A percentile compares a stretch with the other conserved stretches of the same genome.
Conservation (phyloP, 2,113 vertebrate genomes). For the Ptychochromis oligacanthus region DNA sequence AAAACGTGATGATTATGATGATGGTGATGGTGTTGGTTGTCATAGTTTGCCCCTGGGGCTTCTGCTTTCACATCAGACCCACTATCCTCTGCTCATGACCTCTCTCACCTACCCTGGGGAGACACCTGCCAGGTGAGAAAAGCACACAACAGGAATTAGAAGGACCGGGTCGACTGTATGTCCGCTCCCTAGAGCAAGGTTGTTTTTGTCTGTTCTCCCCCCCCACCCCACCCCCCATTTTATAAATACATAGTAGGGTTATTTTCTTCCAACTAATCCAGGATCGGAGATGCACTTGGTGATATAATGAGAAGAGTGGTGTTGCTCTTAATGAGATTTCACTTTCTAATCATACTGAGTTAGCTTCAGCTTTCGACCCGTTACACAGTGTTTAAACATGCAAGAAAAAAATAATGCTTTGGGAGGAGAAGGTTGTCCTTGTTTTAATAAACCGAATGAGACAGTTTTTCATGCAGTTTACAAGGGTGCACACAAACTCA, state of each 20-base stretch:
- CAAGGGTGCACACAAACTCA: not conserved
- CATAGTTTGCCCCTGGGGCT: conserved; percentile 28
- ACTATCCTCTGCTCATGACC: conserved; percentile 49
- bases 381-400: not conserved
- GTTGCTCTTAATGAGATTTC: conserved; percentile 10
- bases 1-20: conserved; percentile 57
- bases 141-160: conserved; percentile 48
- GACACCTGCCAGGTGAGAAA: conserved; percentile 70
- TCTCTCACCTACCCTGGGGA: conserved; percentile 65
- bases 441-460: not conserved
- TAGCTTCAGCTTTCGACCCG: not conserved
- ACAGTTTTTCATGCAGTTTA: conserved; percentile 1
- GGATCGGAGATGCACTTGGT: not conserved
- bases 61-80: conserved; percentile 42
- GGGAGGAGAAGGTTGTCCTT: not conserved
- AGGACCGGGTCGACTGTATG: conserved; percentile 32
- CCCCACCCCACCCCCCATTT: no score
- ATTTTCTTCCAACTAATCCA: conserved; percentile 4
- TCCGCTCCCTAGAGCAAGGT: conserved; percentile 67
- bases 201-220: conserved; percentile 27
- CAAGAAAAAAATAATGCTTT: not conserved
- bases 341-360: conserved; percentile 3
- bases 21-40: conserved; percentile 37
- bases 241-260: conserved; percentile 6
- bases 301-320: conserved; percentile 1